Percentiles rank a stretch among this genome's conserved stretches.
Evolutionary conservation across 1,140 invertebrate genomes (phyloP).

Genomic region (Drosophila kikkawai): DNA sequence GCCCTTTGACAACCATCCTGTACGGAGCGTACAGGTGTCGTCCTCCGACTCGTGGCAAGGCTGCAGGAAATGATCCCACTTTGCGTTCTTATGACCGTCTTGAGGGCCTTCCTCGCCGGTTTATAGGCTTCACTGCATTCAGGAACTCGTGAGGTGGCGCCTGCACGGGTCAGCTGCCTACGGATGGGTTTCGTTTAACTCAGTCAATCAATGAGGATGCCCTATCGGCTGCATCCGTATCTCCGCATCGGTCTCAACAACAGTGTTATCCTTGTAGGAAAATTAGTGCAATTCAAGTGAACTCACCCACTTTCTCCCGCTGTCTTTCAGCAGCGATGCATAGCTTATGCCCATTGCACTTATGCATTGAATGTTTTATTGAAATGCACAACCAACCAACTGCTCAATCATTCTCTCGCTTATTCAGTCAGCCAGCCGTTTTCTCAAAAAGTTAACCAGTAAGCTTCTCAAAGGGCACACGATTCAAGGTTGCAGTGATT

Average conservation of each 20-base stretch:
- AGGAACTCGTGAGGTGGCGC: too few species aligned
- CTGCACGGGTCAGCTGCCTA: too few species aligned
- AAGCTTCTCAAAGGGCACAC: neutral
- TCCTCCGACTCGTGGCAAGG: too few species aligned
- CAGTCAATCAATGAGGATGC: conserved; percentile 17
- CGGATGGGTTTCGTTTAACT: conserved; percentile 22
- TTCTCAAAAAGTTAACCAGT: conserved; percentile 11
- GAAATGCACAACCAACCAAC: conserved; percentile 67
- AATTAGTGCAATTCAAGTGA: conserved; percentile 76
- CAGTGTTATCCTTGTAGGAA: conserved; percentile 47
- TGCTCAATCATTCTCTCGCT: conserved; percentile 38
- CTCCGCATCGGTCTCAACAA: conserved; percentile 28
- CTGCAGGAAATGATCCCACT: too few species aligned
- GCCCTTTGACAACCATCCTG: too few species aligned
- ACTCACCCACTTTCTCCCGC: conserved; percentile 18
- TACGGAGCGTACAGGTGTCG: too few species aligned
- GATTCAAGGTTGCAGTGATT: neutral
- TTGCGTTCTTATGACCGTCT: too few species aligned
- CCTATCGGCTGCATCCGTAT: conserved; percentile 24
- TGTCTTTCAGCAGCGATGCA: conserved; percentile 38
- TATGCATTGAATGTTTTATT: conserved; percentile 76
- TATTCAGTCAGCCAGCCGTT: conserved; percentile 42
- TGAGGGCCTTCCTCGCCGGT: too few species aligned
- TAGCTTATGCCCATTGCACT: conserved; percentile 76
- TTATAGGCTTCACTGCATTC: too few species aligned